A percentile compares a stretch with the other conserved stretches of the same genome.
Conservation (phyloP, 2,797 vertebrate genomes). For the Balearica regulorum region DNA sequence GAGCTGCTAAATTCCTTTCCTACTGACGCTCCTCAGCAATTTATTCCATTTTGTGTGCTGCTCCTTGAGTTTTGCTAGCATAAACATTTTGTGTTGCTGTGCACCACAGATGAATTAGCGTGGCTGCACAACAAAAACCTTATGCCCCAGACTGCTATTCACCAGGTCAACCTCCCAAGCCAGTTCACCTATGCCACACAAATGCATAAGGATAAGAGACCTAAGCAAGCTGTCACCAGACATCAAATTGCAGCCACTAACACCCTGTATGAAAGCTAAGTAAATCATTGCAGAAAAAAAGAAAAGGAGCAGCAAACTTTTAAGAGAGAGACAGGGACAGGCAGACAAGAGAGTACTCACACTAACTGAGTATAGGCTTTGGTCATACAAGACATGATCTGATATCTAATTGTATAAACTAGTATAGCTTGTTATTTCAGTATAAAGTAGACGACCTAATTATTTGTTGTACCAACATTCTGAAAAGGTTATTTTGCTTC, state of each 20-base stretch:
- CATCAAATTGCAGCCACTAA: neutral
- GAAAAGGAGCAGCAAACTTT: neutral
- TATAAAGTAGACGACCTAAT: neutral
- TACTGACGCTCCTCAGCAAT: accelerated
- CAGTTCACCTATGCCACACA: neutral
- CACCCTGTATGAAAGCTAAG: neutral
- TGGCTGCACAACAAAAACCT: neutral
- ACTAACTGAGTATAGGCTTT: neutral
- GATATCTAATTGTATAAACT: neutral
- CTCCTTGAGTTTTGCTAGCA: neutral
- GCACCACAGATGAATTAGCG: neutral
- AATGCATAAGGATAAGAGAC: neutral
- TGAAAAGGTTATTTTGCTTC: neutral
- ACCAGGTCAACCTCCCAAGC: neutral
- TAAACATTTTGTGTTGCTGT: neutral
- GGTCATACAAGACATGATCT: neutral
- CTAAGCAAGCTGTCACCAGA: neutral
- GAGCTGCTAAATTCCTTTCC: neutral
- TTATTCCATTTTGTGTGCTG: neutral
- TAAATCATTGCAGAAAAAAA: neutral
- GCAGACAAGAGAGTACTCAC: neutral
- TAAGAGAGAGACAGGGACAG: neutral
- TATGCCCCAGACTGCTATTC: neutral
- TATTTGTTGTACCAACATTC: neutral
- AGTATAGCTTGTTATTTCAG: neutral